Evolutionary conservation across 2,888 invertebrate genomes (phyloP).

Genomic region (Patella pellucida): DNA sequence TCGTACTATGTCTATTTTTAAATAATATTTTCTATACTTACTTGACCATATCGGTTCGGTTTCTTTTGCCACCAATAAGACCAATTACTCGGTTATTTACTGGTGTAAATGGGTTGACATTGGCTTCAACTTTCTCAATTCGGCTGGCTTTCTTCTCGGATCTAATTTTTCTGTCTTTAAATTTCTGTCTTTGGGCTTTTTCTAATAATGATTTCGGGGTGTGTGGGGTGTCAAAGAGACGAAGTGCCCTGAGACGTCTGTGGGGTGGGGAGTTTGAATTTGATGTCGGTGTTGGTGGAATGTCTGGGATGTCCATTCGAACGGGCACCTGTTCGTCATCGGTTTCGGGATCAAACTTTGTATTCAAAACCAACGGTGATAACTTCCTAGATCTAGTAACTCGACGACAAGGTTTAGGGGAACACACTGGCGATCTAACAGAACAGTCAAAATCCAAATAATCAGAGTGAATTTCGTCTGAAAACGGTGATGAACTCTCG

Average conservation of each 20-base stretch:
- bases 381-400: slow-evolving; percentile 36
- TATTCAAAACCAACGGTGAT: slow-evolving; percentile 43
- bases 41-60: slow-evolving; percentile 74
- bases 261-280: slow-evolving; percentile 73
- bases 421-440: slow-evolving; percentile 42
- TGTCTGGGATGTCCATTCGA: slow-evolving; percentile 22
- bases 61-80: slow-evolving; percentile 79
- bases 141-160: slow-evolving; percentile 12
- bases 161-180: slow-evolving; percentile 22
- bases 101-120: slow-evolving; percentile 84
- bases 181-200: slow-evolving; percentile 71
- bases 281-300: slow-evolving; percentile 37
- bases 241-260: slow-evolving; percentile 71
- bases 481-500: slow-evolving; percentile 44
- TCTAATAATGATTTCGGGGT: slow-evolving; percentile 87
- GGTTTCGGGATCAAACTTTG: slow-evolving; percentile 39
- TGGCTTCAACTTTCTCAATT: slow-evolving; percentile 68
- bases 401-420: slow-evolving; percentile 44
- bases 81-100: slow-evolving; percentile 68
- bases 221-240: slow-evolving; percentile 87
- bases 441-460: slow-evolving; percentile 55
- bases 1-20: neutral
- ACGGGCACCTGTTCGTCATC: slow-evolving; percentile 39
- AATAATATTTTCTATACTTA: slow-evolving; percentile 25
- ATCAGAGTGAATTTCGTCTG: slow-evolving; percentile 44